These are phyloP conservation scores for Napeogenes sylphis DNA, from an alignment of 2,888 invertebrate genomes.

Conservation along the genomic window DNA sequence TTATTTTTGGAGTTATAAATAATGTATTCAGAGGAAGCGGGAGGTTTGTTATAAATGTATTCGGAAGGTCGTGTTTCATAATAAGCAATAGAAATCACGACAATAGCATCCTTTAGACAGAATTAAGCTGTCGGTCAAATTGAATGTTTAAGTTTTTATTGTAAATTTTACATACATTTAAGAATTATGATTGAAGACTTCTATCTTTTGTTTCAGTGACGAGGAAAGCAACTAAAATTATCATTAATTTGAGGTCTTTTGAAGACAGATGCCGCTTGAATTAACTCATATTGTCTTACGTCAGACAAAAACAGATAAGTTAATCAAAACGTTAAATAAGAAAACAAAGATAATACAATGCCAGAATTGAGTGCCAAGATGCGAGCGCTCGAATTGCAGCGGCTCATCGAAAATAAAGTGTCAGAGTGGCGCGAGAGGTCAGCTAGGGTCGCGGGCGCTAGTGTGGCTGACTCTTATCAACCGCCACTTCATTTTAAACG, in stretches of 20 bases:
- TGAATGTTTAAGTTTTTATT: slow-evolving; percentile 5
- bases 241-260: slow-evolving; percentile 19
- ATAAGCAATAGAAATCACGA: slow-evolving; percentile 56
- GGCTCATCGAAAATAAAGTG: slow-evolving; percentile 74
- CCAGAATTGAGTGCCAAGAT: slow-evolving; percentile 72
- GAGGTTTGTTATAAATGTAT: slow-evolving; percentile 36
- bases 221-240: slow-evolving; percentile 10
- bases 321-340: slow-evolving; percentile 27
- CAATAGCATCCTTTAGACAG: slow-evolving; percentile 25
- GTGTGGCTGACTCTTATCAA: slow-evolving; percentile 72
- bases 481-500: slow-evolving; percentile 73
- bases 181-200: not conserved
- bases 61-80: slow-evolving; percentile 50
- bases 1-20: not conserved
- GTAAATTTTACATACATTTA: not conserved
- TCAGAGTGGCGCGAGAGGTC: slow-evolving; percentile 75
- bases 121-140: slow-evolving; percentile 16
- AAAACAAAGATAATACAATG: slow-evolving; percentile 49
- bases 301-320: slow-evolving; percentile 21
- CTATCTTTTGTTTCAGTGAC: slow-evolving; percentile 23
- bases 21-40: slow-evolving; percentile 24
- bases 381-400: slow-evolving; percentile 72
- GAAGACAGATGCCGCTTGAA: not conserved
- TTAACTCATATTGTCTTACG: slow-evolving; percentile 21
- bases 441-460: slow-evolving; percentile 64